Percentiles rank a stretch among this genome's conserved stretches.
Evolutionary conservation across 1,140 invertebrate species (phyloP).

Genomic region (Manduca sexta): DNA sequence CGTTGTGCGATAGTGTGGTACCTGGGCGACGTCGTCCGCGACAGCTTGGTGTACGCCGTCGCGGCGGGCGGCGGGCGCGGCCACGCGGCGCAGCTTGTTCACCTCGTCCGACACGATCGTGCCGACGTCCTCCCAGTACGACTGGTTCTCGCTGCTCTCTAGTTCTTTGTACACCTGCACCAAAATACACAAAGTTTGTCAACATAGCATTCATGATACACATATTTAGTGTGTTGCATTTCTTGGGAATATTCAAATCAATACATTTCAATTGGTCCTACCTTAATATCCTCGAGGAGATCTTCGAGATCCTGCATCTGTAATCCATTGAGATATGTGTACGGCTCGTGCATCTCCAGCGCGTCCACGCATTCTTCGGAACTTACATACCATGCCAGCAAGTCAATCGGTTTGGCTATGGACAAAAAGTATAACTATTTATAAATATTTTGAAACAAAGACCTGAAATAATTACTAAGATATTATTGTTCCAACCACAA

Average conservation of each 20-base stretch:
- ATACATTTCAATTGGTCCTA: too few species aligned
- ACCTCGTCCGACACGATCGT: constrained; percentile 97
- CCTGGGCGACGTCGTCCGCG: constrained; percentile 87
- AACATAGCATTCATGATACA: too few species aligned
- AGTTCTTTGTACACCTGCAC: constrained; percentile 86
- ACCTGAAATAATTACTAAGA: background rate
- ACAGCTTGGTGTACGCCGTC: constrained; percentile 97
- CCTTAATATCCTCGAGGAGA: constrained; percentile 96
- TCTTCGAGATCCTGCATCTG: constrained; percentile 97
- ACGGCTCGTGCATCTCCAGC: constrained; percentile 98
- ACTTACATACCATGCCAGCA: constrained; percentile 96
- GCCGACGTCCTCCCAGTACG: constrained; percentile 98
- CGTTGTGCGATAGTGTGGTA: too few species aligned
- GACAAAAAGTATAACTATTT: too few species aligned
- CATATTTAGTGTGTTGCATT: too few species aligned
- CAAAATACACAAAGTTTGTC: too few species aligned
- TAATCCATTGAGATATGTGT: constrained; percentile 95
- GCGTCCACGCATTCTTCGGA: constrained; percentile 93
- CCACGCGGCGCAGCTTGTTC: constrained; percentile 86
- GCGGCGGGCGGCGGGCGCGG: constrained; percentile 79
- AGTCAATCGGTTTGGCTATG: constrained; percentile 96
- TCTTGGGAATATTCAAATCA: too few species aligned
- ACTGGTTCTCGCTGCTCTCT: constrained; percentile 88
- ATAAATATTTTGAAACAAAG: background rate
- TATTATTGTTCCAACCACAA: background rate